Base-by-base conservation (phyloP, 92 coral and sea anemone genomes). In the Epizoanthus stellaris region DNA sequence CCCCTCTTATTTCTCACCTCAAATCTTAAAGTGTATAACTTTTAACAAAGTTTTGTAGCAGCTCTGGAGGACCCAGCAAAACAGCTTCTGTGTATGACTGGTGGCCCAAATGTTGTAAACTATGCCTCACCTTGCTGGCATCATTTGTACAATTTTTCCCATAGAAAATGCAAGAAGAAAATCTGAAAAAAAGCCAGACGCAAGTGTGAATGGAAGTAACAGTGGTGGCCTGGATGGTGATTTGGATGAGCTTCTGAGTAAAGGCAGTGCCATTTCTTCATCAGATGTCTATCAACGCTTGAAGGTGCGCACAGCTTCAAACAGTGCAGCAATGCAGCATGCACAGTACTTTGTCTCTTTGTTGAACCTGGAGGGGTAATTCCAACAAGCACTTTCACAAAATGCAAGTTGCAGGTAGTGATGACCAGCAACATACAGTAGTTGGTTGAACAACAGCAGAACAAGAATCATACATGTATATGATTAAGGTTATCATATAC, bases 231-330 rank as follows among this genome's bases (percentile, higher is more conserved):
- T 67, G 71, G 71, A 67, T 30, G 43, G 71, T 67, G 71, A 67
- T 3, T 38, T 67, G 71, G 71, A 67, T 67, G 43, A 67, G 71
- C 20, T 67, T 67, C 39, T 25, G 71, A 67, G 71, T 67, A 67
- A 67, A 67, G 71, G 71, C 71, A 67, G 71, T 67, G 71, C 71
- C 43, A 67, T 67, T 67, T 67, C 71, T 25, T 67, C 71, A 67
- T 67, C 71, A 67, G 38, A 67, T 67, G 71, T 67, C 71, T 67
- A 67, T 67, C 71, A 67, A 67, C 71, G 71, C 20, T 67, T 67
- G 71, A 67, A 67, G 71, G 71, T 67, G 71, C 20, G 71, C 19
- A 66, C 71, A 66, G 20, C 20, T 67, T 67, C 71, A 67, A 67
- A 67, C 71, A 67, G 3, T 25, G 71, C 45, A 67, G 20, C 43